Percentiles rank a stretch among this genome's conserved stretches.
Evolutionary conservation across 2,797 vertebrate species (phyloP).

Genomic region (Rhinichthys osculus): DNA sequence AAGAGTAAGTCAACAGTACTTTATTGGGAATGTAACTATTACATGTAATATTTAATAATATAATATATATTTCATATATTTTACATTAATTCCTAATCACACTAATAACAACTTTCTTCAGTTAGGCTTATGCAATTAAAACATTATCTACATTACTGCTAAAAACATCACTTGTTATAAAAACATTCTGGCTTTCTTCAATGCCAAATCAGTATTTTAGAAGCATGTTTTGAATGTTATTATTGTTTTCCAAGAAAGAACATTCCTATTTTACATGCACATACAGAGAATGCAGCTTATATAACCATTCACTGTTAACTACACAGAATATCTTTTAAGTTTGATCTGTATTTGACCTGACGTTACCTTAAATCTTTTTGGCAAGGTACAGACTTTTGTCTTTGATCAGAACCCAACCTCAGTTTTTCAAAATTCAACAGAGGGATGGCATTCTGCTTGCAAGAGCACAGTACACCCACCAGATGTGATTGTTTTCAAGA

Average conservation of each 20-base stretch:
- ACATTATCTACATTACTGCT: not conserved
- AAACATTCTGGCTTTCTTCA: not conserved
- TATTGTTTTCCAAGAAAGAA: not conserved
- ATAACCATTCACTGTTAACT: not conserved
- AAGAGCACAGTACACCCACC: slow-evolving; percentile 16
- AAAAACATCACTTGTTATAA: not conserved
- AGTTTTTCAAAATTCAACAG: slow-evolving; percentile 10
- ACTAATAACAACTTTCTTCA: not conserved
- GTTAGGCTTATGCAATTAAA: not conserved
- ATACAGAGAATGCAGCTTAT: not conserved
- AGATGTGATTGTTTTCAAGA: slow-evolving; percentile 19
- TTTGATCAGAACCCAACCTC: slow-evolving; percentile 41
- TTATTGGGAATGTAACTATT: not conserved
- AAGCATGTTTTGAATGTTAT: not conserved
- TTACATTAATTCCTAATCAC: not conserved
- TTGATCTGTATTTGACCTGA: slow-evolving; percentile 12
- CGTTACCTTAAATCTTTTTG: slow-evolving; percentile 24
- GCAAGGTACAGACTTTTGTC: slow-evolving; percentile 18
- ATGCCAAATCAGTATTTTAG: not conserved
- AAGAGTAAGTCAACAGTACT: not conserved
- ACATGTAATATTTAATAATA: not conserved
- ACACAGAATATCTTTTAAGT: not conserved
- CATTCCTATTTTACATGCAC: not conserved
- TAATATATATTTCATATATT: not conserved
- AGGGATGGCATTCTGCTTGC: slow-evolving; percentile 13